These are phyloP conservation scores for Zaprionus ghesquierei DNA, from an alignment of 1,140 invertebrate species.

Conservation along the genomic window DNA sequence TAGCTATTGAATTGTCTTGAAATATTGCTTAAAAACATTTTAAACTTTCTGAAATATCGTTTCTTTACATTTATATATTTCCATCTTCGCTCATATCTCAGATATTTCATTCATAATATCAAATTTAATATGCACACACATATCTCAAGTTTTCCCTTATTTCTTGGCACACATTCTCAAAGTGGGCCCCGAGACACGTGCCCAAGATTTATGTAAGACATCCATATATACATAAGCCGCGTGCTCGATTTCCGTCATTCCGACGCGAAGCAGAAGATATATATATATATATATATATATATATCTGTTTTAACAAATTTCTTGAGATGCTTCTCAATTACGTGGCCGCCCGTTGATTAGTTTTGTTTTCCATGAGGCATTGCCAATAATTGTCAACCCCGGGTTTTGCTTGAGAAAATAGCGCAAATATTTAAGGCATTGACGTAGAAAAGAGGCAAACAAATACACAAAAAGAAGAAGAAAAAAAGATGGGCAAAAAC, in stretches of 20 bases:
- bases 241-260: slow-evolving; percentile 30
- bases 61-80: too few species aligned
- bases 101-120: background rate
- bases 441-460: slow-evolving; percentile 58
- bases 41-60: too few species aligned
- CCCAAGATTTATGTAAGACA: slow-evolving; percentile 47
- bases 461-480: too few species aligned
- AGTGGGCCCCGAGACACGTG: slow-evolving; percentile 35
- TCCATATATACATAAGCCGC: slow-evolving; percentile 7
- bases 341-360: slow-evolving; percentile 61
- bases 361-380: slow-evolving; percentile 43
- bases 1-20: too few species aligned
- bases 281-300: slow-evolving; percentile 15
- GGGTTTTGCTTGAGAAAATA: slow-evolving; percentile 44
- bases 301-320: slow-evolving; percentile 33
- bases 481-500: slow-evolving; percentile 7
- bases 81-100: too few species aligned
- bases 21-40: too few species aligned
- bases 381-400: slow-evolving; percentile 53
- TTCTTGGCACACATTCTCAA: slow-evolving; percentile 18
- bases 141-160: background rate
- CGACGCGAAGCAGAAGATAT: background rate
- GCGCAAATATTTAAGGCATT: slow-evolving; percentile 67
- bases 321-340: slow-evolving; percentile 50
- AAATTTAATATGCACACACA: background rate